Evolutionary conservation across 2,888 invertebrate species (phyloP).

Genomic region (Sarcophaga carnaria): DNA sequence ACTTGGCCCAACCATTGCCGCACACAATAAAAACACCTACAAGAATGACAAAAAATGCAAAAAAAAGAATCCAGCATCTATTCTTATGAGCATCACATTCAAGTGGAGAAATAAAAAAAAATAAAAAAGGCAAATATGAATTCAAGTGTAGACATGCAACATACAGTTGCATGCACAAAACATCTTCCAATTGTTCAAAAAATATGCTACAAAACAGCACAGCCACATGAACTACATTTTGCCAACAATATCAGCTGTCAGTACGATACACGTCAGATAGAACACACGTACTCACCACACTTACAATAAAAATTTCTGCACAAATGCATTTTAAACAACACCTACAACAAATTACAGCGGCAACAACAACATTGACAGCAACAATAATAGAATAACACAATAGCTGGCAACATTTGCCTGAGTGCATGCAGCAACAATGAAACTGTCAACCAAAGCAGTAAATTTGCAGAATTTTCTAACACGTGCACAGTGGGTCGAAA

Average conservation of each 20-base stretch:
- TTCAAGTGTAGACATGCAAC: neutral
- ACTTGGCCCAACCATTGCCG: slow-evolving; percentile 11
- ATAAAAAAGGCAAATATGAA: neutral
- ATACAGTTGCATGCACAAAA: neutral
- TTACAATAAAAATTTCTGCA: neutral
- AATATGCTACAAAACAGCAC: neutral
- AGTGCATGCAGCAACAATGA: neutral
- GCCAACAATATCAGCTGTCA: slow-evolving; percentile 49
- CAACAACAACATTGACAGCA: slow-evolving; percentile 17
- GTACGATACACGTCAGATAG: slow-evolving; percentile 42
- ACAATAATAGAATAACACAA: neutral
- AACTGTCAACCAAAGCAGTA: neutral
- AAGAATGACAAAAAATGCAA: neutral
- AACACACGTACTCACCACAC: neutral
- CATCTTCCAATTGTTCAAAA: neutral
- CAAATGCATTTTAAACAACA: neutral
- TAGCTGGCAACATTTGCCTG: neutral
- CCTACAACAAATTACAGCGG: neutral
- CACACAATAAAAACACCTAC: slow-evolving; percentile 3
- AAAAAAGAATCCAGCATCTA: neutral
- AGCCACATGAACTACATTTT: slow-evolving; percentile 40
- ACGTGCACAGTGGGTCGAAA: neutral
- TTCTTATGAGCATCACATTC: neutral
- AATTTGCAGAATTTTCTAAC: neutral
- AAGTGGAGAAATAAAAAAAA: neutral